Evolutionary conservation across 2,797 vertebrate genomes (phyloP).

Genomic region (Falco biarmicus): DNA sequence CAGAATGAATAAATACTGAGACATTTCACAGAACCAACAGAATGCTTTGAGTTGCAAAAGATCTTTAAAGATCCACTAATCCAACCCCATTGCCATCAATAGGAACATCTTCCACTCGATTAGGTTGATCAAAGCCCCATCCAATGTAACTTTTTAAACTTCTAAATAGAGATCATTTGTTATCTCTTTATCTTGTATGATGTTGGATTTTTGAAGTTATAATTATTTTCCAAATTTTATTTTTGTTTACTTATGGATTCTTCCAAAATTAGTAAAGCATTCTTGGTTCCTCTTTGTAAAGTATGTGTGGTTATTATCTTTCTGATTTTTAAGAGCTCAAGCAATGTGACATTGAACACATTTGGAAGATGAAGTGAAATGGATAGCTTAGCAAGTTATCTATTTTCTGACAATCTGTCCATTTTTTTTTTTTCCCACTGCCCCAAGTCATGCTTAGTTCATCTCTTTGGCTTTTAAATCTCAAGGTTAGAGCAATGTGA

Average conservation of each 20-base stretch:
- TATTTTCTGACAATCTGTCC: not conserved
- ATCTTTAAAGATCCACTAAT: not conserved
- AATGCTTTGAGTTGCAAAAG: not conserved
- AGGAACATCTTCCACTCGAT: no score
- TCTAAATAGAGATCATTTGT: not conserved
- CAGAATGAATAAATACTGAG: not conserved
- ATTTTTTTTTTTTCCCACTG: not conserved
- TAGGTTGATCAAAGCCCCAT: no score
- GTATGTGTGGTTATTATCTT: not conserved
- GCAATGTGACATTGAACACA: not conserved
- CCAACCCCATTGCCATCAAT: not conserved
- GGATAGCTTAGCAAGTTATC: not conserved
- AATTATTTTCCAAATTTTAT: not conserved
- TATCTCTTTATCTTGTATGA: not conserved
- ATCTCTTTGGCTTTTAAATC: not conserved
- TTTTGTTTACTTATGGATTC: not conserved
- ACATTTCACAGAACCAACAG: not conserved
- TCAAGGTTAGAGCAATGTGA: slow-evolving; percentile 41
- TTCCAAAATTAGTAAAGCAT: not conserved
- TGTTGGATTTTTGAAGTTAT: not conserved
- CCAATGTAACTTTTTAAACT: no score
- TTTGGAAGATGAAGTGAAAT: not conserved
- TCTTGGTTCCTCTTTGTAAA: not conserved
- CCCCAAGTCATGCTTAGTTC: not conserved
- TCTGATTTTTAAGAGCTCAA: not conserved